These are phyloP conservation scores for Copsychus sechellarum DNA, from an alignment of 2,113 vertebrate species.

Conservation along the genomic window DNA sequence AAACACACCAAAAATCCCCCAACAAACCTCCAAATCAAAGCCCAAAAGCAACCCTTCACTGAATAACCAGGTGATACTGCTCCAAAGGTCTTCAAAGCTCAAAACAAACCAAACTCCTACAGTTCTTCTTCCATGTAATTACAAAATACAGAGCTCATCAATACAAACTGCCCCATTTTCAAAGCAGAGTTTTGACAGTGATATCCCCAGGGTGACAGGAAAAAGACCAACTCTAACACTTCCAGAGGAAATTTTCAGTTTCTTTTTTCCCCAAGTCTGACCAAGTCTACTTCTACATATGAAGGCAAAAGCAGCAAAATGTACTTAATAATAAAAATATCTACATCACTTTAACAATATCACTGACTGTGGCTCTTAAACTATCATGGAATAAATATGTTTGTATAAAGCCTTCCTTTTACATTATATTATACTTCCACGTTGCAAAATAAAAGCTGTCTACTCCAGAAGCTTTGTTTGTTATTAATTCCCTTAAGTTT, in stretches of 20 bases:
- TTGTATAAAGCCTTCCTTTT: neutral
- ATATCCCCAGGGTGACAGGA: neutral
- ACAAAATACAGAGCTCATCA: neutral
- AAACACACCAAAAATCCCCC: neutral
- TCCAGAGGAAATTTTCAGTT: neutral
- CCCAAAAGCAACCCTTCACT: neutral
- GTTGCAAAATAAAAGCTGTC: slow-evolving; percentile 19
- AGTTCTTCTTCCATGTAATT: neutral
- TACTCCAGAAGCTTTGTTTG: slow-evolving; percentile 39
- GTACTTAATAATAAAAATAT: neutral
- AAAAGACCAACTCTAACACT: neutral
- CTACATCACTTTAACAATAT: neutral
- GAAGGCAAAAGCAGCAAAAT: neutral
- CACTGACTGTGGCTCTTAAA: neutral
- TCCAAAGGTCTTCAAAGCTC: neutral
- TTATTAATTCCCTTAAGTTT: slow-evolving; percentile 51
- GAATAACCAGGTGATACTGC: neutral
- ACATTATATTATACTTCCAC: neutral
- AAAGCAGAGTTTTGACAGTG: neutral
- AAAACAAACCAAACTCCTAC: neutral
- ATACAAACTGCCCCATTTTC: neutral
- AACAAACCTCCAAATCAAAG: neutral
- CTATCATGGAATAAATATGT: neutral
- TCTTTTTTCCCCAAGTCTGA: neutral
- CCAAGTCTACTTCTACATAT: neutral